Conservation (phyloP, 2,888 invertebrate genomes). For the Heteropelma amictum region DNA sequence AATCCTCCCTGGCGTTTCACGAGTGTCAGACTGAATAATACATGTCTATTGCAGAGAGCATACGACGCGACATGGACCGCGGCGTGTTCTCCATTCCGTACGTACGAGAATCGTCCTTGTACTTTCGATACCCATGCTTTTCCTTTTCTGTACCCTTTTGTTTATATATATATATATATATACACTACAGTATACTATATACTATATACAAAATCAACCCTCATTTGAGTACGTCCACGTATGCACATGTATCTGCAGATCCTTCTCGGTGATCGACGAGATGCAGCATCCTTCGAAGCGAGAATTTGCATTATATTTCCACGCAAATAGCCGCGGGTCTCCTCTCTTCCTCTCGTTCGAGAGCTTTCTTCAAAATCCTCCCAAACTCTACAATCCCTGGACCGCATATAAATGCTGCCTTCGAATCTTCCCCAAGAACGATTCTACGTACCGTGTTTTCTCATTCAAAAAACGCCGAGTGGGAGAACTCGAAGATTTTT, state of each 20-base stretch:
- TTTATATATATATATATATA: not conserved
- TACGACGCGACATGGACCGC: constrained; percentile 67
- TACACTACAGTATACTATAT: not conserved
- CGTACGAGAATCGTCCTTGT: constrained; percentile 29
- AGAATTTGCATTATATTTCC: no score
- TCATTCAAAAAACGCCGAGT: no score
- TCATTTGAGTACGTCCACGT: constrained; percentile 19
- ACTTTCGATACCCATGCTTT: constrained; percentile 12
- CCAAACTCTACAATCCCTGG: no score
- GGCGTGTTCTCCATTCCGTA: constrained; percentile 56
- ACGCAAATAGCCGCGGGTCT: constrained; percentile 16
- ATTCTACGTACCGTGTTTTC: no score
- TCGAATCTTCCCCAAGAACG: no score
- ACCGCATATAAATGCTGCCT: no score
- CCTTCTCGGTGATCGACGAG: constrained; percentile 40
- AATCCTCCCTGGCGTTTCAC: constrained; percentile 64
- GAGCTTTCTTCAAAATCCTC: no score
- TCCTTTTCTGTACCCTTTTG: constrained; percentile 2
- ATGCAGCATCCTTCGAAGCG: no score
- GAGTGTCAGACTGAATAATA: constrained; percentile 75
- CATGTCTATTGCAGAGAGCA: constrained; percentile 70
- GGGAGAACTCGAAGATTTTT: no score
- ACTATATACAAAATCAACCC: not conserved
- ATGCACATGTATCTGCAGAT: constrained; percentile 38
- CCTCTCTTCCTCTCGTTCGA: no score